phyloP scores from a whole-genome alignment of 2,797 vertebrate species.

The Centroberyx gerrardi region DNA sequence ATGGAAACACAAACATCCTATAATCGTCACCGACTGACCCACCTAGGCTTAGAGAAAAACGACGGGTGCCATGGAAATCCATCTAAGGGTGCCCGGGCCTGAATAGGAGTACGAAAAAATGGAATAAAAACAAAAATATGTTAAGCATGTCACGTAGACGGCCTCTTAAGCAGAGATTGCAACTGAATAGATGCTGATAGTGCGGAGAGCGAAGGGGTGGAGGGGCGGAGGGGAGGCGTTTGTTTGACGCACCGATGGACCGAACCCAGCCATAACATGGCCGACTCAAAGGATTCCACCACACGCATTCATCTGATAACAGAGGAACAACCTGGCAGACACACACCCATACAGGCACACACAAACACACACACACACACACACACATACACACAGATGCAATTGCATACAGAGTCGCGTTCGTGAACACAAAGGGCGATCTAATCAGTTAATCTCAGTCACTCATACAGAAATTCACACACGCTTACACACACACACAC shows the following conservation, averaged over 20 bases:
- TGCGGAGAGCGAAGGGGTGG: background rate
- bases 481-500: slow-evolving; percentile 14
- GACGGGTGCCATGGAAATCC: slow-evolving; percentile 39
- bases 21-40: slow-evolving; percentile 12
- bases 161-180: background rate
- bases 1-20: slow-evolving; percentile 65
- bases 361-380: slow-evolving; percentile 13
- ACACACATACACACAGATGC: slow-evolving; percentile 3
- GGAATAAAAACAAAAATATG: background rate
- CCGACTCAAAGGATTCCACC: slow-evolving; percentile 48
- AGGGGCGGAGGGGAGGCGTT: slow-evolving; percentile 14
- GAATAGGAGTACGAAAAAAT: background rate
- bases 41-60: slow-evolving; percentile 9
- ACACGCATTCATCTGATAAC: slow-evolving; percentile 52
- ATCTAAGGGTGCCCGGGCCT: background rate
- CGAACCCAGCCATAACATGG: slow-evolving; percentile 41
- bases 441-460: slow-evolving; percentile 40
- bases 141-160: background rate
- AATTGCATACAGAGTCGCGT: background rate
- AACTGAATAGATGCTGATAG: background rate
- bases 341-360: slow-evolving; percentile 5
- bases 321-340: slow-evolving; percentile 17
- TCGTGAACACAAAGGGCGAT: slow-evolving; percentile 17
- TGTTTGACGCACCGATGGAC: slow-evolving; percentile 21
- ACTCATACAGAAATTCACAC: slow-evolving; percentile 16